These are phyloP conservation scores for Irena cyanogastra DNA, from an alignment of 2,113 vertebrate species.

Conservation along the genomic window DNA sequence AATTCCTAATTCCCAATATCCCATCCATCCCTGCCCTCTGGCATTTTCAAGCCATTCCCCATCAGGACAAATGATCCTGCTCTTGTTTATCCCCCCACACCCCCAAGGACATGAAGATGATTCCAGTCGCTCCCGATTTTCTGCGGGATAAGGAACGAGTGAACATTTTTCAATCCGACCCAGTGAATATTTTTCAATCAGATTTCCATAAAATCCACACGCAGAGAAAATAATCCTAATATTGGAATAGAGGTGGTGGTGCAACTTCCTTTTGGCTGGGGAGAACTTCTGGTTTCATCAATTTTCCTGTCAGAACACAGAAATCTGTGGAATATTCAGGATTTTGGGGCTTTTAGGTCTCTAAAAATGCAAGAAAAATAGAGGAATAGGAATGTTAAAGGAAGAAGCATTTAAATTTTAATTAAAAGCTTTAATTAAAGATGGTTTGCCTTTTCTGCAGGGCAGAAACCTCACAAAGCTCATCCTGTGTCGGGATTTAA, in stretches of 20 bases:
- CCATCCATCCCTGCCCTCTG: rapidly evolving
- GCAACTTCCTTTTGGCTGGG: not conserved
- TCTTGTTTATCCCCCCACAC: not conserved
- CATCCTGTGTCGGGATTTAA: not conserved
- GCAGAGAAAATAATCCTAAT: not conserved
- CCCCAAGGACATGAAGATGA: not conserved
- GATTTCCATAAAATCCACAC: not conserved
- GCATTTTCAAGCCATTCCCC: not conserved
- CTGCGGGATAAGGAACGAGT: not conserved
- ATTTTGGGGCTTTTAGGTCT: not conserved
- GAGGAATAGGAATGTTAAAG: not conserved
- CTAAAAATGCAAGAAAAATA: not conserved
- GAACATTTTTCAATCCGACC: not conserved
- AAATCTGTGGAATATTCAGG: not conserved
- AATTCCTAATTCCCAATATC: not conserved
- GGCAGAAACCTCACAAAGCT: not conserved
- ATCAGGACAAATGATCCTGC: not conserved
- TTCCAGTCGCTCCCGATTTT: not conserved
- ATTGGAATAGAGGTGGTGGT: not conserved
- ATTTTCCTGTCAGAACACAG: not conserved
- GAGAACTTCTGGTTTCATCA: not conserved
- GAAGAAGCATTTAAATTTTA: not conserved
- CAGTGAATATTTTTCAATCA: not conserved
- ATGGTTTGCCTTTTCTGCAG: not conserved
- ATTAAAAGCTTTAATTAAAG: not conserved